A percentile compares a stretch with the other conserved stretches of the same genome.
Evolutionary conservation across 2,888 invertebrate genomes (phyloP).

Genomic region (Cacoxenus indagator): DNA sequence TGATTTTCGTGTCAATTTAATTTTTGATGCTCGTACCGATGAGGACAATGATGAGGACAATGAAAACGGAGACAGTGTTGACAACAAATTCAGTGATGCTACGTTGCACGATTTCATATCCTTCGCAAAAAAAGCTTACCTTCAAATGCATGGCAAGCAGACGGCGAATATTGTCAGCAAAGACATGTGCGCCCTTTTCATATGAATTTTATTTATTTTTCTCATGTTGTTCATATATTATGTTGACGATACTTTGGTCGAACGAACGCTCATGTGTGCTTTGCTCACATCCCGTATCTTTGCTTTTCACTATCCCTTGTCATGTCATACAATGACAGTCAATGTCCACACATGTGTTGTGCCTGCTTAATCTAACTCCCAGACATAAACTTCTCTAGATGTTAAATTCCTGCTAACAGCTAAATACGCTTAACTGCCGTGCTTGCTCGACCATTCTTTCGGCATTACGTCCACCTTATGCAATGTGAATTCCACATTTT

Average conservation of each 20-base stretch:
- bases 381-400: too few species aligned
- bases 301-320: neutral
- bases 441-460: neutral
- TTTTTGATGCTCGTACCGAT: neutral
- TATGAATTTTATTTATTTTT: neutral
- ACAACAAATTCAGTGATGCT: too few species aligned
- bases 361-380: too few species aligned
- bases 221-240: neutral
- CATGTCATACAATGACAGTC: neutral
- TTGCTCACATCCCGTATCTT: neutral
- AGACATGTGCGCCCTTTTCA: neutral
- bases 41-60: neutral
- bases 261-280: neutral
- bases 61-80: too few species aligned
- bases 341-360: neutral
- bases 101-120: too few species aligned
- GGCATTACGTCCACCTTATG: slow-evolving; percentile 55
- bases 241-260: neutral
- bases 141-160: too few species aligned
- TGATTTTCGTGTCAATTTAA: neutral
- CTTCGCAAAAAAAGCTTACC: too few species aligned
- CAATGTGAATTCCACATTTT: slow-evolving; percentile 73
- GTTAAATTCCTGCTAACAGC: too few species aligned
- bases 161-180: neutral
- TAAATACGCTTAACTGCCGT: too few species aligned